Percentiles rank a stretch among this genome's conserved stretches.
Evolutionary conservation across 2,113 vertebrate genomes (phyloP).

Genomic region (Pterocles gutturalis): DNA sequence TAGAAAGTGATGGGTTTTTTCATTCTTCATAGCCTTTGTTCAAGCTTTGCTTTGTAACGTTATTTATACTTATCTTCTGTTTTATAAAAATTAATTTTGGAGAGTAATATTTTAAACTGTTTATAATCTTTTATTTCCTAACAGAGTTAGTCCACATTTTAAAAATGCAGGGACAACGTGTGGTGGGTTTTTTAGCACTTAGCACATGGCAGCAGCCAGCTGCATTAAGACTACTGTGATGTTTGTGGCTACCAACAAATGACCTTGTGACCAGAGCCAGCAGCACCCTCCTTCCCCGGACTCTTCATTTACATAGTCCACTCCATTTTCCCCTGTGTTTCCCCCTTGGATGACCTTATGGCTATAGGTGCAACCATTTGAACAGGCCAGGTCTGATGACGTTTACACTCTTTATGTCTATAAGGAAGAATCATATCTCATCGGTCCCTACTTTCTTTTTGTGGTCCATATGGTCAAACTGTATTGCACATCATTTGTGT

Average conservation of each 20-base stretch:
- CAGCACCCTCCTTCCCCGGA: background rate
- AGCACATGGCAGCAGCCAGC: background rate
- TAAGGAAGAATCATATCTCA: background rate
- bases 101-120: background rate
- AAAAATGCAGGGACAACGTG: background rate
- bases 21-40: constrained; percentile 11
- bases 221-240: rapidly evolving
- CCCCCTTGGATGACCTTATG: background rate
- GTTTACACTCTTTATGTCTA: background rate
- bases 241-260: background rate
- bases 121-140: background rate
- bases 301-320: background rate
- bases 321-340: background rate
- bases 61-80: background rate
- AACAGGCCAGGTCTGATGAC: background rate
- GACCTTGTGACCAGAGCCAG: background rate
- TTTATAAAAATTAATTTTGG: background rate
- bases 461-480: background rate
- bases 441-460: background rate
- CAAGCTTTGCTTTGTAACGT: background rate
- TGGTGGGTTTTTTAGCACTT: background rate
- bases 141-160: background rate
- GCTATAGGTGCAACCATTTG: background rate
- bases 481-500: background rate
- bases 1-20: background rate